Base-by-base conservation (phyloP, 2,888 invertebrate genomes). In the Oxytorus armatus region DNA sequence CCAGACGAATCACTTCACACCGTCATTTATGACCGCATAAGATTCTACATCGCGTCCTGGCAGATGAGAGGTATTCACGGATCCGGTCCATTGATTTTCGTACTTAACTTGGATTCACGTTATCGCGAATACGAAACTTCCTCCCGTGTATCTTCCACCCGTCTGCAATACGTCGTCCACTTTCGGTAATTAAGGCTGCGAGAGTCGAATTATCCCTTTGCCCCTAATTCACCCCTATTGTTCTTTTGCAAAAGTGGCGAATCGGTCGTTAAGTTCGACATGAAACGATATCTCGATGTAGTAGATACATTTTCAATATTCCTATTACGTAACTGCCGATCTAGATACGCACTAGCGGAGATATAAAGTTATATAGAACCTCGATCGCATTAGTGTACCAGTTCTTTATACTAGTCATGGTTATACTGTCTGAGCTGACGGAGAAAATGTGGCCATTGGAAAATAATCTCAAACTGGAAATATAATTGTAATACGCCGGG, bases 1-100 rank as follows among this genome's bases (percentile, higher is more conserved):
- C 33, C 53, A 57, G 33, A 57, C 16, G 57, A 29, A 29, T 57
- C 57, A 23, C 25, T 51, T 51, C 23, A 10, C 51, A 51, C 23
- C 51, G 5, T 51, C 7, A 51, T 51, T 51, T 25, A 51, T 25
- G 51, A 11, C 2, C 23, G 25, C 23, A 5, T 11, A n/a, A 3
- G 44, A 14, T 44, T 44, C 44, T 5, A 14, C 44, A 44, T 14
- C 44, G 44, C 1, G 44, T 3, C 14, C 16, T 44, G 3, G 14
- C 16, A 16, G 14, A 44, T 44, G 14, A 44, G 44, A 44, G 44
- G 8, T 44, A 44, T 14, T 44, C n/a, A 16, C 14, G 5, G n/a
- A 44, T 14, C 3, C 16, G 44, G 16, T 16, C 14, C 14, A 44
- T 44, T 44, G 14, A 14, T 44, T 44, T 44, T 44, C 44, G 14